Percentiles rank a stretch among this genome's conserved stretches.
Evolutionary conservation across 64 coral and sea anemone genomes (phyloP).

Genomic region (Dendrophyllia cribrosa): DNA sequence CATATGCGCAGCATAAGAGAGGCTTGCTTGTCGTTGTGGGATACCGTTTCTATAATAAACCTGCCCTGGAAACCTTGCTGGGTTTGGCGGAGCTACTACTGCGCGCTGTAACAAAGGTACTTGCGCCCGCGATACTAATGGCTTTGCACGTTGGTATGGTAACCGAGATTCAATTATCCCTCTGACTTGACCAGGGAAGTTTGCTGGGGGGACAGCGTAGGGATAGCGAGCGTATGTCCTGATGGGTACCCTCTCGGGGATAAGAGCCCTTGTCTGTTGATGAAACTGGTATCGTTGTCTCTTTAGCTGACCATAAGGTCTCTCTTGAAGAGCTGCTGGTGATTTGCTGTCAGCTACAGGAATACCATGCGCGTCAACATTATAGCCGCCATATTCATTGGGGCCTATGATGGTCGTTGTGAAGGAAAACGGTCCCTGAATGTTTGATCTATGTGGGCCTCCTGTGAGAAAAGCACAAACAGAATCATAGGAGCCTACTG

Average conservation of each 20-base stretch:
- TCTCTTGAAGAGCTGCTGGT: neutral
- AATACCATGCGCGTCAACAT: too few relatives aligned
- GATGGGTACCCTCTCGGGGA: constrained; percentile 8
- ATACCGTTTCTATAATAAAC: constrained; percentile 33
- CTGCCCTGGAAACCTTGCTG: neutral
- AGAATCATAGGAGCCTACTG: neutral
- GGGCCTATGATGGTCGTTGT: neutral
- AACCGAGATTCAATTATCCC: neutral
- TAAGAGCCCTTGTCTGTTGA: constrained; percentile 42
- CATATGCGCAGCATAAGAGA: neutral
- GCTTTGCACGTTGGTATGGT: neutral
- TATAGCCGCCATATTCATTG: neutral
- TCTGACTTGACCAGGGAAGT: neutral
- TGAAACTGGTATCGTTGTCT: constrained; percentile 45
- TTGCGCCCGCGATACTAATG: neutral
- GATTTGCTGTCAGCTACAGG: neutral
- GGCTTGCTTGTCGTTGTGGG: neutral
- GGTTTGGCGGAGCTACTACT: neutral
- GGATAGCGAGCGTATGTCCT: constrained; percentile 24
- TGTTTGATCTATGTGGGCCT: constrained; percentile 7
- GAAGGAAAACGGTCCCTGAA: constrained; percentile 1
- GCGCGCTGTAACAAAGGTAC: neutral
- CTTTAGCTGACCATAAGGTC: constrained; percentile 13
- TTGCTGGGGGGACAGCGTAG: neutral
- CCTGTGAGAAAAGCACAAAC: neutral